phyloP scores from a whole-genome alignment of 1,140 invertebrate species.

The Macrocentrus cingulum region DNA sequence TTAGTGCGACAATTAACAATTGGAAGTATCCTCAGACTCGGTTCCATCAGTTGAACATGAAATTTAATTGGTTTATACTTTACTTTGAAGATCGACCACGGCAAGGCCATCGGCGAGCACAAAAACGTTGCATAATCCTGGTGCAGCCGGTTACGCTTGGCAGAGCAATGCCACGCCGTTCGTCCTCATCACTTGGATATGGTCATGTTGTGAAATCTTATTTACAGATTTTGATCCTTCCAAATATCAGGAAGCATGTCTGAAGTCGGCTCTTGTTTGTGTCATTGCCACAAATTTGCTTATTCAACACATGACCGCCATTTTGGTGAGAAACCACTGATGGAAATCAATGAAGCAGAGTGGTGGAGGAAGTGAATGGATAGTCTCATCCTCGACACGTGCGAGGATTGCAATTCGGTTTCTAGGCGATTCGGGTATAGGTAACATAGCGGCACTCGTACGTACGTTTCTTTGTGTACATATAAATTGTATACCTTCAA shows the following conservation, averaged over 20 bases:
- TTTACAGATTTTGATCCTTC: too few species aligned
- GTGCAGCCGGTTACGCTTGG: conserved; percentile 50
- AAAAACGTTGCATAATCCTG: conserved; percentile 53
- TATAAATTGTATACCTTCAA: neutral
- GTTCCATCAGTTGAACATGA: neutral
- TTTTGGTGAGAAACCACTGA: too few species aligned
- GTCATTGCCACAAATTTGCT: too few species aligned
- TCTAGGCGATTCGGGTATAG: conserved; percentile 38
- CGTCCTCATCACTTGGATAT: conserved; percentile 12
- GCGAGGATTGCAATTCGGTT: conserved; percentile 28
- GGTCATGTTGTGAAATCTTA: neutral
- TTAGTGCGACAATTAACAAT: too few species aligned
- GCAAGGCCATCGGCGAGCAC: conserved; percentile 50
- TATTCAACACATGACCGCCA: too few species aligned
- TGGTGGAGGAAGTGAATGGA: conserved; percentile 11
- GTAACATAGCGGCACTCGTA: conserved; percentile 23
- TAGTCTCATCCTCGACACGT: neutral
- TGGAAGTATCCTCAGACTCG: too few species aligned
- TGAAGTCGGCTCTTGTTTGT: neutral
- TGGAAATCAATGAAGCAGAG: conserved; percentile 1
- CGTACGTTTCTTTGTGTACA: neutral
- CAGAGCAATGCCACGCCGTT: conserved; percentile 39
- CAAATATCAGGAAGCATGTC: neutral
- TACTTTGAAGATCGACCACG: neutral
- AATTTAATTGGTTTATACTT: neutral